Base-by-base conservation (phyloP, 2,888 invertebrate species). In the Cantharis nigra region DNA sequence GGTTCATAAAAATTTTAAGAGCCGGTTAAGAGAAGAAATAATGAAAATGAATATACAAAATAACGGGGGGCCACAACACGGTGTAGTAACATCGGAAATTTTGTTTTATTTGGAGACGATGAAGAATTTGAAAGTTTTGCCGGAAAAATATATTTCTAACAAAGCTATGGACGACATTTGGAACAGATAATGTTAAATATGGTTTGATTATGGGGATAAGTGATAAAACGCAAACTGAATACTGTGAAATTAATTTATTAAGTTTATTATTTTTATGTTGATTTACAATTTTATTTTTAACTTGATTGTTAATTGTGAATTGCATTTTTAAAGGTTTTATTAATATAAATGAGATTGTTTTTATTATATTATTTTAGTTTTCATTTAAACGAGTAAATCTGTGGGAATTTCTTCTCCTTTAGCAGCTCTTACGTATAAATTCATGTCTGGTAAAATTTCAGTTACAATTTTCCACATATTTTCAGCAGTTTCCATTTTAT, bases 31-130 rank as follows among this genome's bases (percentile, higher is more conserved):
- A 88, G 95, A 96, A 84, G 96, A 97, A 86, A 90, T 98, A 82
- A 87, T 92, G 3, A 94, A 94, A 87, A 93, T 97, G 91, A 96
- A 97, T 86, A 96, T 98, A 82, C 93, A 94, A 75, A 98, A 97
- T 83, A 97, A 98, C 89, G 98, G 98, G n/a, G 97, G 98, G 70
- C 98, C 98, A 2, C 97, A 98, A 86, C 98, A 98, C 87, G 98
- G 97, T 64, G 93, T 96, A 73, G 97, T 97, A n/a, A 97, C 96
- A 49, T 95, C 96, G 9, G 97, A 97, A 90, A 89, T 97, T 85
- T 95, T 96, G 79, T 97, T 97, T 89, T 97, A 97, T 88, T 91
- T 96, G 85, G 95, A 97, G 89, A 96, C 96, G 76, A 90, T 97
- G 84, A 93, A 94, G 86, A 94, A 94, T 82, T 90, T 97, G 33